A percentile compares a stretch with the other conserved stretches of the same genome.
phyloP scores from a whole-genome alignment of 1,140 invertebrate species.

The Mercenaria mercenaria region DNA sequence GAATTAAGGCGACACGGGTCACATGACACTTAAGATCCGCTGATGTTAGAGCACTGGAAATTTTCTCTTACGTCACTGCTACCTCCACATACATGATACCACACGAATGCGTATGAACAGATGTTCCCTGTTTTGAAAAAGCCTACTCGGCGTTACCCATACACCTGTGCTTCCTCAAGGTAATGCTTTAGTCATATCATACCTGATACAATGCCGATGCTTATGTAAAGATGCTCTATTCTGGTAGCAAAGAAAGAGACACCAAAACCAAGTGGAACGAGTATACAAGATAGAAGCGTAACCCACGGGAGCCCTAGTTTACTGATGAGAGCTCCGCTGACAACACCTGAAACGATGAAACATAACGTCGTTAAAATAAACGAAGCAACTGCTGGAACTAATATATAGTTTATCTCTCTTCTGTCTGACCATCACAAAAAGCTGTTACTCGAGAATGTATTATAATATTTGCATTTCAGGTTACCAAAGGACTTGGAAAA shows the following conservation, averaged over 20 bases:
- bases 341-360: neutral
- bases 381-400: too few species aligned
- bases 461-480: too few species aligned
- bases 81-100: neutral
- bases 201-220: constrained; percentile 2
- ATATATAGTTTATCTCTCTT: too few species aligned
- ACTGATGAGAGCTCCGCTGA: neutral
- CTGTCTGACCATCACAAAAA: too few species aligned
- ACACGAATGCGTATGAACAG: neutral
- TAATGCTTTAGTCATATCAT: neutral
- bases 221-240: neutral
- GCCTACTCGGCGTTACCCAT: neutral
- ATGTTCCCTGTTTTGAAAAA: neutral
- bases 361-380: too few species aligned
- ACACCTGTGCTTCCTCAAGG: neutral
- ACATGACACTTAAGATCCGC: too few species aligned
- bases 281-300: neutral
- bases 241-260: neutral
- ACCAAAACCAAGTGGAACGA: neutral
- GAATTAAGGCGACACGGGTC: too few species aligned
- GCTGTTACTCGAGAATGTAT: too few species aligned
- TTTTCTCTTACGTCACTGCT: too few species aligned
- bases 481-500: too few species aligned
- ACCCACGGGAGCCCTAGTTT: neutral
- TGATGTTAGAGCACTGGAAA: too few species aligned